Percentiles rank a stretch among this genome's conserved stretches.
These are phyloP conservation scores for Delia radicum DNA, from an alignment of 1,140 invertebrate species.

Conservation along the genomic window DNA sequence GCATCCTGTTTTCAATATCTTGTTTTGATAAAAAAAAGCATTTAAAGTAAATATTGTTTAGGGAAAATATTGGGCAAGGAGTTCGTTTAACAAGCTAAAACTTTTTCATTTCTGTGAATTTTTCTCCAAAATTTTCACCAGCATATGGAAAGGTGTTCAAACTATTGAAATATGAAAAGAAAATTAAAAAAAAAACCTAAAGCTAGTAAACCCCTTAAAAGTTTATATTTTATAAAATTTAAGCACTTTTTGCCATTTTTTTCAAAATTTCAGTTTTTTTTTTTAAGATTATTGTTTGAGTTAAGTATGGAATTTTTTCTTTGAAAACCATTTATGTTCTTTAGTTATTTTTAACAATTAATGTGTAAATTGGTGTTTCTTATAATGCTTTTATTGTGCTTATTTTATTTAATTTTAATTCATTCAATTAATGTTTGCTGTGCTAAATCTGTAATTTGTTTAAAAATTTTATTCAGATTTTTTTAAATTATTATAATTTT, in stretches of 20 bases:
- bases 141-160: too few relatives aligned
- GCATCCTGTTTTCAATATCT: too few relatives aligned
- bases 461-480: background rate
- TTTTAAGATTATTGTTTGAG: background rate
- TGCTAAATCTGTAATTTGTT: background rate
- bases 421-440: background rate
- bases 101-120: too few relatives aligned
- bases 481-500: too few relatives aligned
- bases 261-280: background rate
- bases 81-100: too few relatives aligned
- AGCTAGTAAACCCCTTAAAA: too few relatives aligned
- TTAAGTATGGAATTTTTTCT: background rate
- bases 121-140: too few relatives aligned
- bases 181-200: too few relatives aligned
- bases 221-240: background rate
- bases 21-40: too few relatives aligned
- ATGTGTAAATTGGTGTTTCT: conserved; percentile 3
- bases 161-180: too few relatives aligned
- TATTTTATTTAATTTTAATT: background rate
- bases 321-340: background rate
- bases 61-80: too few relatives aligned
- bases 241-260: background rate
- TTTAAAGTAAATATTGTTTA: too few relatives aligned
- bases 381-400: background rate
- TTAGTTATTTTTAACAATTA: background rate